Conservation (phyloP, 1,140 invertebrate genomes). For the Zaprionus capensis region DNA sequence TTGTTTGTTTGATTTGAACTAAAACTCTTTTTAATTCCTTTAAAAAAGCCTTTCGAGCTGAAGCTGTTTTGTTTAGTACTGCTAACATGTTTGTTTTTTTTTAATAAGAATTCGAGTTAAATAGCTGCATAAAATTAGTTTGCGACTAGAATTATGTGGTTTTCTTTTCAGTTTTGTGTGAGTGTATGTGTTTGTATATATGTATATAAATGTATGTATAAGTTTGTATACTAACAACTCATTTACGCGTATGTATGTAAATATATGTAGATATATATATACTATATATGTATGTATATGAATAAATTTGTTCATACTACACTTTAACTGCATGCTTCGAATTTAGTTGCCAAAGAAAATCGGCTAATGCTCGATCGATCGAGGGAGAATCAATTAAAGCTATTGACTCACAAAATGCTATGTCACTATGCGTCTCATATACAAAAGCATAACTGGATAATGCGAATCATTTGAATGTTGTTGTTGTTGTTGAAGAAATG, state of each 20-base stretch:
- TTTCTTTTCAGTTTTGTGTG: slow-evolving; percentile 53
- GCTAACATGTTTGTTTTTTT: slow-evolving; percentile 32
- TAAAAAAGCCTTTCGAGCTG: slow-evolving; percentile 16
- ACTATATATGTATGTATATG: slow-evolving; percentile 56
- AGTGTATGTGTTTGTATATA: slow-evolving; percentile 22
- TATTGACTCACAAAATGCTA: slow-evolving; percentile 34
- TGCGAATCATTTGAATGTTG: slow-evolving; percentile 37
- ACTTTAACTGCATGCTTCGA: slow-evolving; percentile 55
- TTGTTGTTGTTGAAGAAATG: slow-evolving; percentile 10
- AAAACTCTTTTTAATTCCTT: slow-evolving; percentile 32
- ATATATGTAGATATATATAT: slow-evolving; percentile 54
- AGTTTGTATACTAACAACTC: slow-evolving; percentile 58
- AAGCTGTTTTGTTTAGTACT: slow-evolving; percentile 38
- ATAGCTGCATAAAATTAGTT: slow-evolving; percentile 73
- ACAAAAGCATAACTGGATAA: slow-evolving; percentile 46
- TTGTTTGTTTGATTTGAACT: slow-evolving; percentile 29
- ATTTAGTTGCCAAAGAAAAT: slow-evolving; percentile 1
- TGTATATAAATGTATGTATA: slow-evolving; percentile 38
- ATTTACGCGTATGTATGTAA: slow-evolving; percentile 46
- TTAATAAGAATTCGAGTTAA: slow-evolving; percentile 63
- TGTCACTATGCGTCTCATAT: slow-evolving; percentile 42
- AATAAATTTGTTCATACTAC: slow-evolving; percentile 71
- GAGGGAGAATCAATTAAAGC: slow-evolving; percentile 43
- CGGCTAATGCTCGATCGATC: not conserved
- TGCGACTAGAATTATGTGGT: slow-evolving; percentile 75